A percentile compares a stretch with the other conserved stretches of the same genome.
These are phyloP conservation scores for Acleris holmiana DNA, from an alignment of 2,888 invertebrate genomes.

Conservation along the genomic window DNA sequence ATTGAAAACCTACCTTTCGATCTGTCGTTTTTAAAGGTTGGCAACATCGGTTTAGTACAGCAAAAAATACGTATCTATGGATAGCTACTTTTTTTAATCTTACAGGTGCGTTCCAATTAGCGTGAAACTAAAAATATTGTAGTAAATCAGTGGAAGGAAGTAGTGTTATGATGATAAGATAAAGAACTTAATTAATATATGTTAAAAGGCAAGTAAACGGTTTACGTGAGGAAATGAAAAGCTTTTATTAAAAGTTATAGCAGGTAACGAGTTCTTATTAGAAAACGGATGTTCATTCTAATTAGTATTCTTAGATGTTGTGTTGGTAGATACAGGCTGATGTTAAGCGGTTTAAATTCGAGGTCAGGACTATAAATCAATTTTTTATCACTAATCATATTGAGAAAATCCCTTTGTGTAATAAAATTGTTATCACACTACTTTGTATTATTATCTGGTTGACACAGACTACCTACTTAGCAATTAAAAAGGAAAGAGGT, in stretches of 20 bases:
- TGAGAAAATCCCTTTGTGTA: conserved; percentile 40
- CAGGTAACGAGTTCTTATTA: conserved; percentile 45
- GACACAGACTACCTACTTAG: not conserved
- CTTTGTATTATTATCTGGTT: conserved; percentile 19
- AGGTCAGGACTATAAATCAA: conserved; percentile 19
- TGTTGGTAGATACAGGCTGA: not conserved
- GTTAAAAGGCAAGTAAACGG: conserved; percentile 40
- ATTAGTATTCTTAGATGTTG: conserved; percentile 51
- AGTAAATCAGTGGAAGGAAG: conserved; percentile 10
- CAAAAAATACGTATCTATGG: conserved; percentile 1
- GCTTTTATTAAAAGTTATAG: conserved; percentile 54
- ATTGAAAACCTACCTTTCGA: conserved; percentile 55
- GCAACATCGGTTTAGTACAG: not conserved
- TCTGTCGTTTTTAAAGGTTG: not conserved
- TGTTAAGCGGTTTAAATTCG: conserved; percentile 15
- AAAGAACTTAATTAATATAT: conserved; percentile 45
- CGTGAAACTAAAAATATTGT: conserved; percentile 7
- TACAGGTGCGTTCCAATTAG: conserved; percentile 19
- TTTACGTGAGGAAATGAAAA: conserved; percentile 54
- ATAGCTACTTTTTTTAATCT: conserved; percentile 10
- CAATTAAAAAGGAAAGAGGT: conserved; percentile 1
- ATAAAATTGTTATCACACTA: conserved; percentile 34
- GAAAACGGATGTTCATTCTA: conserved; percentile 47
- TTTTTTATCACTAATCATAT: conserved; percentile 40
- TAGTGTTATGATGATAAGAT: conserved; percentile 16